These are phyloP conservation scores for Gymnocheta viridis DNA, from an alignment of 2,888 invertebrate genomes.

Conservation along the genomic window DNA sequence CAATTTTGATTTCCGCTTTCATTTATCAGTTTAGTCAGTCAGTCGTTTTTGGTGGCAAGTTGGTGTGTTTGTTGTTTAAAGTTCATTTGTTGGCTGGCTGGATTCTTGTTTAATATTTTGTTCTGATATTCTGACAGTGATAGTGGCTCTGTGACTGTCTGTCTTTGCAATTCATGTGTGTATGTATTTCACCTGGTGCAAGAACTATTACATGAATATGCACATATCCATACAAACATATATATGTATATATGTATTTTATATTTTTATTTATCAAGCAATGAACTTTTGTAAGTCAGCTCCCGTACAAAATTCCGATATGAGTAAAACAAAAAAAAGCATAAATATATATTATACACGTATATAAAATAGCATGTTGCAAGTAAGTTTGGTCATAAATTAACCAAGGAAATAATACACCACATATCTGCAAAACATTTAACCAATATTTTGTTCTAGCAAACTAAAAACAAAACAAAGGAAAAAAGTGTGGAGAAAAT, in stretches of 20 bases:
- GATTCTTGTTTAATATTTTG: conserved; percentile 15
- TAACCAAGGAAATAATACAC: conserved; percentile 32
- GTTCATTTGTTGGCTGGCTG: background rate
- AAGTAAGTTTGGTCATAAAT: conserved; percentile 50
- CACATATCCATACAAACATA: no score
- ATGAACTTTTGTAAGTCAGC: conserved; percentile 39
- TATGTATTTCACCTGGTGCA: conserved; percentile 40
- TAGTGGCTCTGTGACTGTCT: background rate
- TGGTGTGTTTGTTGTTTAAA: conserved; percentile 8
- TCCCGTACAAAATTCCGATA: background rate
- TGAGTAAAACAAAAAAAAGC: no score
- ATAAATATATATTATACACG: background rate
- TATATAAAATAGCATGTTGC: conserved; percentile 17
- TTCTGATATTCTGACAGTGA: conserved; percentile 12
- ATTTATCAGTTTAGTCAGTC: conserved; percentile 50
- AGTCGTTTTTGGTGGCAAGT: background rate
- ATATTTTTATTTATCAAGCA: conserved; percentile 46
- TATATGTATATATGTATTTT: no score
- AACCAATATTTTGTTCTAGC: background rate
- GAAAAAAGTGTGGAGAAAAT: background rate
- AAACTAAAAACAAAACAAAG: background rate
- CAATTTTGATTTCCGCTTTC: conserved; percentile 67
- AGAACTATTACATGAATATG: conserved; percentile 2
- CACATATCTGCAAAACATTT: conserved; percentile 35
- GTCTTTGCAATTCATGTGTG: conserved; percentile 13